A percentile compares a stretch with the other conserved stretches of the same genome.
Evolutionary conservation across 2,888 invertebrate species (phyloP).

Genomic region (Myopa testacea): DNA sequence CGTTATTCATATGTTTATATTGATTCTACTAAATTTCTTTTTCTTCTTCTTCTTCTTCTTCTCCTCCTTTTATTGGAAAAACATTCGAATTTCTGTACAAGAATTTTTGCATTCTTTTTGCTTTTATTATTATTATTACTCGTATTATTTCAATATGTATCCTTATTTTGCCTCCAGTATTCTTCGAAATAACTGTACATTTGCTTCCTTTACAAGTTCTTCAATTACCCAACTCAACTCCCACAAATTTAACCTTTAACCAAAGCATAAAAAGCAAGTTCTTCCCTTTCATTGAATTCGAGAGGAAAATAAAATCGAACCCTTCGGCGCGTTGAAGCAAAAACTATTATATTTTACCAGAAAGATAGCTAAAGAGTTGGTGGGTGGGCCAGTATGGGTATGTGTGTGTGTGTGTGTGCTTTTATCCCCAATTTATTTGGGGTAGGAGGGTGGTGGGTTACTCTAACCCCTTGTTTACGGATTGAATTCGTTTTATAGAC

Average conservation of each 20-base stretch:
- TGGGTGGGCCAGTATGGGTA: too few species aligned
- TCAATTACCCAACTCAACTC: background rate
- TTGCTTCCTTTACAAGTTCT: background rate
- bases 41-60: too few species aligned
- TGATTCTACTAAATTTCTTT: too few species aligned
- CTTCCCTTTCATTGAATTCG: slow-evolving; percentile 8
- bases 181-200: background rate
- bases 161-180: too few species aligned
- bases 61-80: too few species aligned
- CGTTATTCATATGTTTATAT: too few species aligned
- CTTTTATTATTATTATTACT: too few species aligned
- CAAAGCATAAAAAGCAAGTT: too few species aligned
- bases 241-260: background rate
- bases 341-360: slow-evolving; percentile 9
- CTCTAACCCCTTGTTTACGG: background rate
- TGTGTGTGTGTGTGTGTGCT: background rate
- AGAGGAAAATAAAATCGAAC: background rate
- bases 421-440: background rate
- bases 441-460: background rate
- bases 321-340: background rate
- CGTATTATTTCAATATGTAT: too few species aligned
- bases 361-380: background rate
- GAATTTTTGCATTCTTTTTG: too few species aligned
- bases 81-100: too few species aligned
- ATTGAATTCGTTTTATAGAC: slow-evolving; percentile 3